These are phyloP conservation scores for Xestia c-nigrum DNA, from an alignment of 2,888 invertebrate genomes.

Conservation along the genomic window DNA sequence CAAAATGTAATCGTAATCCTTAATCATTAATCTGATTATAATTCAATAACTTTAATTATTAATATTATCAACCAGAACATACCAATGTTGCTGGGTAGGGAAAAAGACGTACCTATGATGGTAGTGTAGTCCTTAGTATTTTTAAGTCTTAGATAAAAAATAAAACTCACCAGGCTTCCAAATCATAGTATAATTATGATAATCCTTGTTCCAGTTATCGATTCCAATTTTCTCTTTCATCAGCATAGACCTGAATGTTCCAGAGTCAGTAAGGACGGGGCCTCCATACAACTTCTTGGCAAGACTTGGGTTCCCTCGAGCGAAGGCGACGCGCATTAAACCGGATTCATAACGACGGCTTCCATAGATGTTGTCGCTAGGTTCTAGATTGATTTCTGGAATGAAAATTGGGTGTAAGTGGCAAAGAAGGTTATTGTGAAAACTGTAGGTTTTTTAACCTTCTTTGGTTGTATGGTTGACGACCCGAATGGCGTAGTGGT, in stretches of 20 bases:
- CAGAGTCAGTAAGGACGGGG: slow-evolving; percentile 80
- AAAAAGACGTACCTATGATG: too few relatives aligned
- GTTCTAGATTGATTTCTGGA: slow-evolving; percentile 92
- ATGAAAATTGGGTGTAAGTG: background rate
- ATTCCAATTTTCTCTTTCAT: slow-evolving; percentile 83
- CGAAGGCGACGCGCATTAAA: slow-evolving; percentile 93
- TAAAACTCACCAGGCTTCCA: slow-evolving; percentile 91
- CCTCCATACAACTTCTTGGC: slow-evolving; percentile 83
- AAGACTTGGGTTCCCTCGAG: slow-evolving; percentile 91
- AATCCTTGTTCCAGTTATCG: slow-evolving; percentile 90
- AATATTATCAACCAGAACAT: too few relatives aligned
- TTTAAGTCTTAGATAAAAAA: too few relatives aligned
- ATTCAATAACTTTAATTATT: too few relatives aligned
- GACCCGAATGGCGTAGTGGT: too few relatives aligned
- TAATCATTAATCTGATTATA: too few relatives aligned
- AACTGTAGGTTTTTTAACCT: background rate
- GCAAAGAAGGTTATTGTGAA: background rate
- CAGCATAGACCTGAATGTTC: slow-evolving; percentile 83
- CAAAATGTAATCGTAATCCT: too few relatives aligned
- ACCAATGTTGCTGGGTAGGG: too few relatives aligned
- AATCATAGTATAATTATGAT: slow-evolving; percentile 92
- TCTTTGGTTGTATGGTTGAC: background rate
- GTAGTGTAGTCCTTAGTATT: too few relatives aligned
- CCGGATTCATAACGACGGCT: slow-evolving; percentile 91
- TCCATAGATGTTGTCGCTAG: slow-evolving; percentile 92